These are phyloP conservation scores for Morone chrysops DNA, from an alignment of 2,113 vertebrate genomes.

Conservation along the genomic window DNA sequence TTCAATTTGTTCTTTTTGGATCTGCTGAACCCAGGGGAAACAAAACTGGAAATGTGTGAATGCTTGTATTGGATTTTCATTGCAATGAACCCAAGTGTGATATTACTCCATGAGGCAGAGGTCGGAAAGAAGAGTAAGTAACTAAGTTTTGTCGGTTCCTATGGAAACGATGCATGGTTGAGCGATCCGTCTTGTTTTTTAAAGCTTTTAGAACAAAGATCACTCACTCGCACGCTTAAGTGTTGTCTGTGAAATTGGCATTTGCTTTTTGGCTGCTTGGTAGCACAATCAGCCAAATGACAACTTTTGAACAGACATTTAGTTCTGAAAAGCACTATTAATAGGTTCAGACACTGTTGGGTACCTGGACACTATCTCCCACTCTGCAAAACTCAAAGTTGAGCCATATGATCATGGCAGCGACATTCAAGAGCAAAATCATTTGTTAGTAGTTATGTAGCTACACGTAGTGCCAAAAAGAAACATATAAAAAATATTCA, in stretches of 20 bases:
- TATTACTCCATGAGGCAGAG: conserved; percentile 54
- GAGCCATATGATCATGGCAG: background rate
- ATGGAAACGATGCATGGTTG: conserved; percentile 58
- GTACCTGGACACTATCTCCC: background rate
- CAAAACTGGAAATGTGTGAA: conserved; percentile 31
- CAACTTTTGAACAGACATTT: conserved; percentile 1
- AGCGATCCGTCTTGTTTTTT: conserved; percentile 18
- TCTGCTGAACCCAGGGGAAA: background rate
- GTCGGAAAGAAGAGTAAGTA: conserved; percentile 11
- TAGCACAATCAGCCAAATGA: background rate
- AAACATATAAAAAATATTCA: background rate
- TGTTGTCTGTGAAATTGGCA: background rate
- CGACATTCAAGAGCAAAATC: background rate
- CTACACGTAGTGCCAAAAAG: background rate
- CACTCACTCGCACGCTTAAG: conserved; percentile 1
- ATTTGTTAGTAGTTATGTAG: no score
- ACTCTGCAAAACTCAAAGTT: background rate
- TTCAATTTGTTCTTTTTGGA: conserved; percentile 1
- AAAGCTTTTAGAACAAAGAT: conserved; percentile 29
- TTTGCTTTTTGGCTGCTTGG: conserved; percentile 9
- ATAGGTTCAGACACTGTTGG: background rate
- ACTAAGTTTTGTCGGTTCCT: conserved; percentile 52
- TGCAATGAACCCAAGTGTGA: conserved; percentile 60
- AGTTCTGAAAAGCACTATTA: background rate
- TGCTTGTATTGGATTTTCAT: conserved; percentile 41